A percentile compares a stretch with the other conserved stretches of the same genome.
phyloP scores from a whole-genome alignment of 2,113 vertebrate genomes.

The Axis porcinus region DNA sequence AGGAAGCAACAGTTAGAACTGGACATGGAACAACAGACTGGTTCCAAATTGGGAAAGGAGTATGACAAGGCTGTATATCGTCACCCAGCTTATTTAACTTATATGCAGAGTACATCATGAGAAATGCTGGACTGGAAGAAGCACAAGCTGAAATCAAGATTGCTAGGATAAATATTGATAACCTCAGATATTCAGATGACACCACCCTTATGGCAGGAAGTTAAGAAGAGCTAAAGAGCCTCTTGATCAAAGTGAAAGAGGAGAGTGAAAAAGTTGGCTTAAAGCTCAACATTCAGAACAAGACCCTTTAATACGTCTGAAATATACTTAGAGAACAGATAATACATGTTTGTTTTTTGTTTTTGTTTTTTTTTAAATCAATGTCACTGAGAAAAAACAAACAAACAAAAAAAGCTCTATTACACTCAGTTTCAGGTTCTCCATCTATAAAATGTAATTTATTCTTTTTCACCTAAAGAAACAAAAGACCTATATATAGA shows the following conservation, averaged over 20 bases:
- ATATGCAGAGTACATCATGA: background rate
- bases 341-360: background rate
- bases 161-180: background rate
- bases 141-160: background rate
- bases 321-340: background rate
- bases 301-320: background rate
- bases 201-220: background rate
- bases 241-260: background rate
- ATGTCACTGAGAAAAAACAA: background rate
- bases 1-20: background rate
- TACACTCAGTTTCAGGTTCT: background rate
- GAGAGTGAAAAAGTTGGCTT: background rate
- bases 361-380: background rate
- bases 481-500: too few species aligned
- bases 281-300: background rate
- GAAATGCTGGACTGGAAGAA: accelerated
- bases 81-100: background rate
- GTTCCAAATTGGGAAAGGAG: background rate
- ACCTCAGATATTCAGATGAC: background rate
- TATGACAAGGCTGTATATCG: accelerated
- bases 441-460: background rate
- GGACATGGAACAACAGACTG: background rate
- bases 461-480: background rate
- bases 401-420: background rate
- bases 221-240: background rate